Percentiles rank a stretch among this genome's conserved stretches.
These are phyloP conservation scores for Mus spretus DNA, from an alignment of 2,797 vertebrate genomes.

Conservation along the genomic window DNA sequence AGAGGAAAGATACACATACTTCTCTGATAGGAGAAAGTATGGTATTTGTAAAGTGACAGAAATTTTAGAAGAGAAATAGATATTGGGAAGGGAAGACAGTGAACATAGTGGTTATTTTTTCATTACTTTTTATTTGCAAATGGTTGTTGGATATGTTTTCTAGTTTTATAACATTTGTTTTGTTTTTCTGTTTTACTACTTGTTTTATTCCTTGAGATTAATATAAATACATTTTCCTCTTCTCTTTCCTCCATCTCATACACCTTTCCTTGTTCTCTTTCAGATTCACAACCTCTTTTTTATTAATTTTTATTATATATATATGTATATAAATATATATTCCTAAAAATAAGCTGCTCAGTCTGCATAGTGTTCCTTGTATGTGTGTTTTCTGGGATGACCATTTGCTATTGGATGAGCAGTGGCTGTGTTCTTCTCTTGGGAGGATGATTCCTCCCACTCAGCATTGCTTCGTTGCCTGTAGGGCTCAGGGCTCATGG, in stretches of 20 bases:
- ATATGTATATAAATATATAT: neutral
- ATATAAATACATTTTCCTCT: neutral
- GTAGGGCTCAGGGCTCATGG: neutral
- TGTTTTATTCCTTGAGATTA: neutral
- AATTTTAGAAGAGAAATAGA: slow-evolving; percentile 4
- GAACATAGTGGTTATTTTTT: neutral
- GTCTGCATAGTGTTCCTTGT: no score
- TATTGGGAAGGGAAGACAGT: neutral
- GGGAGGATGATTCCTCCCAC: neutral
- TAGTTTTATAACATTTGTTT: neutral
- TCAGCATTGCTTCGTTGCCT: neutral
- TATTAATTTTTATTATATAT: neutral
- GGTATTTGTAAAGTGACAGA: slow-evolving; percentile 17
- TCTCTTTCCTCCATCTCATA: neutral
- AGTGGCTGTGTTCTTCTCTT: neutral
- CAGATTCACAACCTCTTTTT: neutral
- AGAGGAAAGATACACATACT: neutral
- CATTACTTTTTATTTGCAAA: neutral
- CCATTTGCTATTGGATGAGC: neutral
- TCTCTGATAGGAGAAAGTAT: neutral
- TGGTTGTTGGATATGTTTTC: neutral
- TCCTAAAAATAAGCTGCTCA: neutral
- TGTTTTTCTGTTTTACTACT: neutral
- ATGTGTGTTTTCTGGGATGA: no score
- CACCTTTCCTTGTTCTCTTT: neutral